These are phyloP conservation scores for Nettapus auritus DNA, from an alignment of 2,113 vertebrate genomes.

Conservation along the genomic window DNA sequence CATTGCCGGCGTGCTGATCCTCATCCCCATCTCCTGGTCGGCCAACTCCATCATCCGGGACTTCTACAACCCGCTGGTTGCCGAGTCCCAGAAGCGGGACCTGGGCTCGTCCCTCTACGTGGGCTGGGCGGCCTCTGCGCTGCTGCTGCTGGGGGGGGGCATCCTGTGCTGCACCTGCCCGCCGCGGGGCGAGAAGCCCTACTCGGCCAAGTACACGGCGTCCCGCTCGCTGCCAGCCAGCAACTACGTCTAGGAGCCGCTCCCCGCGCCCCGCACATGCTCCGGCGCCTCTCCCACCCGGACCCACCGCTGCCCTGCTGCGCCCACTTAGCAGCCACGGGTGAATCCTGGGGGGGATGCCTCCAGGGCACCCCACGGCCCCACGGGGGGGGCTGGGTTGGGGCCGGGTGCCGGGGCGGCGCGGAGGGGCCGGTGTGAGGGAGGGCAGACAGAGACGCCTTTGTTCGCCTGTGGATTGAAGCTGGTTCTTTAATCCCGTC, in stretches of 20 bases:
- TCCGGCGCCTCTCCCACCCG: too few relatives aligned
- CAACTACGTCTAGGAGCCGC: constrained; percentile 84
- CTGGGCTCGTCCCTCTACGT: constrained; percentile 88
- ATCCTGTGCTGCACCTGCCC: constrained; percentile 87
- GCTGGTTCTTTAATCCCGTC: constrained; percentile 28
- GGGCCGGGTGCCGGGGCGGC: rapidly evolving
- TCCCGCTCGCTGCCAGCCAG: constrained; percentile 77
- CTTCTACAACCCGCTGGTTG: constrained; percentile 86
- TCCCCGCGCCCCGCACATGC: too few relatives aligned
- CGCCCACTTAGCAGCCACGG: too few relatives aligned
- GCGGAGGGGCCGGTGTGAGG: neutral
- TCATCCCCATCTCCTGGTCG: constrained; percentile 88
- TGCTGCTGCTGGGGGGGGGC: constrained; percentile 86
- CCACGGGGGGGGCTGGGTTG: neutral
- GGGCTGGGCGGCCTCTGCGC: constrained; percentile 85
- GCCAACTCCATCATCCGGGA: constrained; percentile 82
- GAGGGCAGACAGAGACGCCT: constrained; percentile 30
- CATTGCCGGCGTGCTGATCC: constrained; percentile 76
- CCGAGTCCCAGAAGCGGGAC: constrained; percentile 84
- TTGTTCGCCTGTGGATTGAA: constrained; percentile 26
- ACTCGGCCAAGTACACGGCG: constrained; percentile 84
- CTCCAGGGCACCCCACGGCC: rapidly evolving
- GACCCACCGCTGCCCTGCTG: too few relatives aligned
- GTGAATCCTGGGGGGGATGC: too few relatives aligned
- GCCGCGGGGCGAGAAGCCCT: constrained; percentile 76